Conservation (phyloP, 2,888 invertebrate genomes). For the Epinotia ramella region DNA sequence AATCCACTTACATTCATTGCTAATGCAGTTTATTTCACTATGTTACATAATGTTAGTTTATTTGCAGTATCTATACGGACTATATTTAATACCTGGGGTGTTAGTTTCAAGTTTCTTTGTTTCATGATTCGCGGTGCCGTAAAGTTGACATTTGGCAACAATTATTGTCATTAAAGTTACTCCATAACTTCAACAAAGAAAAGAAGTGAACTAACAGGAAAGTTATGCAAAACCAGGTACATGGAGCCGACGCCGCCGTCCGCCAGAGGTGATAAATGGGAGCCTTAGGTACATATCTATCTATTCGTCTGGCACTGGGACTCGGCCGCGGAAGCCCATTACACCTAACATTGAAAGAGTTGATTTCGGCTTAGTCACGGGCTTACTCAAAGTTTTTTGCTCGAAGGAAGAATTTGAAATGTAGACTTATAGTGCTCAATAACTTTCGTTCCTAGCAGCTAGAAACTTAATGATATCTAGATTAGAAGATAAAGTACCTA, state of each 20-base stretch:
- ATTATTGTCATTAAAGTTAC: neutral
- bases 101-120: neutral
- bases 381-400: constrained; percentile 34
- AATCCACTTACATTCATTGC: neutral
- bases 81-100: neutral
- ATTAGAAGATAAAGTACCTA: too few relatives aligned
- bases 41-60: neutral
- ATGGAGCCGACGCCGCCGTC: neutral
- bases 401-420: constrained; percentile 15
- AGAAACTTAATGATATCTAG: too few relatives aligned
- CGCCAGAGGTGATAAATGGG: constrained; percentile 19
- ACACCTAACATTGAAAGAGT: constrained; percentile 15
- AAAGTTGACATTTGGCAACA: neutral
- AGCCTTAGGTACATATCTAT: constrained; percentile 7
- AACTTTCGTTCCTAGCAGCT: too few relatives aligned
- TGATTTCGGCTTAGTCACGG: constrained; percentile 17
- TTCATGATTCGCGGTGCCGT: neutral
- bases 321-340: constrained; percentile 11
- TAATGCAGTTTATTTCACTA: neutral
- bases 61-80: neutral
- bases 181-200: neutral
- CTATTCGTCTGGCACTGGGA: neutral
- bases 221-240: neutral
- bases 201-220: neutral
- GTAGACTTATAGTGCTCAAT: neutral